phyloP scores from a whole-genome alignment of 2,113 vertebrate genomes.

The Podilymbus podiceps region DNA sequence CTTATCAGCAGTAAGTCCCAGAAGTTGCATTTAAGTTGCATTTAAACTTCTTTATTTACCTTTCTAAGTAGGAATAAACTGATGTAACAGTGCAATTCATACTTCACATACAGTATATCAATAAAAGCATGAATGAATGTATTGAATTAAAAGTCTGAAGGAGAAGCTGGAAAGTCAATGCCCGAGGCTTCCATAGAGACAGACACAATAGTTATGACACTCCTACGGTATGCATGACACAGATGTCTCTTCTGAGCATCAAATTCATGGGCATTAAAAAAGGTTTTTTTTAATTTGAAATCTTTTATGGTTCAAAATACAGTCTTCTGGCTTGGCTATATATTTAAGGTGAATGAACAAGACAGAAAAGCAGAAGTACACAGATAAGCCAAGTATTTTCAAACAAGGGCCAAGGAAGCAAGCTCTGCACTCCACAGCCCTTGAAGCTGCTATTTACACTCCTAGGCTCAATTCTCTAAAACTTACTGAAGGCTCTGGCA shows the following conservation, averaged over 20 bases:
- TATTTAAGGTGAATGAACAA: background rate
- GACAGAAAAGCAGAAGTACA: background rate
- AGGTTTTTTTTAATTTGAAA: background rate
- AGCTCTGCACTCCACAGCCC: background rate
- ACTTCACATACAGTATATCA: background rate
- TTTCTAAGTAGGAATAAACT: background rate
- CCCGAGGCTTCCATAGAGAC: conserved; percentile 50
- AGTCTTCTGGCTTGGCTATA: background rate
- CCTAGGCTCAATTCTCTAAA: background rate
- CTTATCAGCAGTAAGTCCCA: background rate
- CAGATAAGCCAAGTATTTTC: background rate
- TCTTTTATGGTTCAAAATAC: background rate
- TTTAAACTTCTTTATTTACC: background rate
- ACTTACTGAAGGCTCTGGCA: background rate
- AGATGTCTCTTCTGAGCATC: background rate
- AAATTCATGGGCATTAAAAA: background rate
- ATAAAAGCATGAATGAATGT: background rate
- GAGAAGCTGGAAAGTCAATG: background rate
- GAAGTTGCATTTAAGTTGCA: background rate
- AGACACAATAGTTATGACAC: conserved; percentile 63
- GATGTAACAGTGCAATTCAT: background rate
- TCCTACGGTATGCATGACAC: background rate
- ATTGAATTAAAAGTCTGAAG: background rate
- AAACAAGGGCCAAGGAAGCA: background rate
- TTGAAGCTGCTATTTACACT: background rate